These are phyloP conservation scores for Cotesia glomerata DNA, from an alignment of 1,140 invertebrate genomes.

Conservation along the genomic window DNA sequence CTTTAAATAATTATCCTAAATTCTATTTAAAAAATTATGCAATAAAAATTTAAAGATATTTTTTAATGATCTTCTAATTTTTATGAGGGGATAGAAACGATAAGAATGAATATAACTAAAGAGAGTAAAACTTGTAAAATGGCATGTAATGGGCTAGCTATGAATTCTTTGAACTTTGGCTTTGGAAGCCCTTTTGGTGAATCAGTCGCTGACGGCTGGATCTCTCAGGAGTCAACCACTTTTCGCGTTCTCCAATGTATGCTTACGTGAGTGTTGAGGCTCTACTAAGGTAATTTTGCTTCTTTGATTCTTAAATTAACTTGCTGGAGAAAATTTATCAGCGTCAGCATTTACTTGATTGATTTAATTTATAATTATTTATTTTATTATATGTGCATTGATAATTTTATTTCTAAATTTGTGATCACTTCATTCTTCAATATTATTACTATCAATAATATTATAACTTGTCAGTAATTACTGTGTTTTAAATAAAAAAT, in stretches of 20 bases:
- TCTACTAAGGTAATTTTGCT: constrained; percentile 26
- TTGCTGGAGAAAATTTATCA: neutral
- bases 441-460: too few relatives aligned
- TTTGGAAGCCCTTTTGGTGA: constrained; percentile 50
- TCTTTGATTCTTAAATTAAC: neutral
- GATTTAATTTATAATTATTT: neutral
- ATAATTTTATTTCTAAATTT: too few relatives aligned
- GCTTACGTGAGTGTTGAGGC: constrained; percentile 36
- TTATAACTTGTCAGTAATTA: too few relatives aligned
- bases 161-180: constrained; percentile 20
- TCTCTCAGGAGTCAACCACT: constrained; percentile 63
- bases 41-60: too few relatives aligned
- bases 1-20: too few relatives aligned
- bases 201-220: constrained; percentile 60
- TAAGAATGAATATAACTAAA: neutral
- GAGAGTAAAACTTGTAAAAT: neutral
- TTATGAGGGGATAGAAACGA: neutral
- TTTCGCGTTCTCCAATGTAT: constrained; percentile 48
- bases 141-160: neutral
- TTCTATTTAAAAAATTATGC: too few relatives aligned
- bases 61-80: neutral
- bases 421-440: too few relatives aligned
- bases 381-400: too few relatives aligned
- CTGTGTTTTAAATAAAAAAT: too few relatives aligned
- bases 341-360: neutral